phyloP scores from a whole-genome alignment of 2,888 invertebrate species.

The Sialis lutaria region DNA sequence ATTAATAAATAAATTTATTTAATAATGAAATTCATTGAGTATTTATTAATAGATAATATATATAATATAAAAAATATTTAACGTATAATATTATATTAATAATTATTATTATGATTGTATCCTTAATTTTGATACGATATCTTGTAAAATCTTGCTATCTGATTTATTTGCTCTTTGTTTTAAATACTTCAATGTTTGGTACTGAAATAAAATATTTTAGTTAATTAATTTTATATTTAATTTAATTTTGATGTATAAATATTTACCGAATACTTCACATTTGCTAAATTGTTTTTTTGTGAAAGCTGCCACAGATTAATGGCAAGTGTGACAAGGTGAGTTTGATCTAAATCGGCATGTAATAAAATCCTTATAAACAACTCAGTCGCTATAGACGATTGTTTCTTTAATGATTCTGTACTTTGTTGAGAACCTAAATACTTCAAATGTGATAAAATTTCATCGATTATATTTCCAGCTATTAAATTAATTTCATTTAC shows the following conservation, averaged over 20 bases:
- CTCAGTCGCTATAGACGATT: conserved; percentile 57
- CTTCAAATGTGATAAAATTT: conserved; percentile 52
- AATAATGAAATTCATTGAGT: no score
- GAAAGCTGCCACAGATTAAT: conserved; percentile 69
- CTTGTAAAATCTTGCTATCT: conserved; percentile 12
- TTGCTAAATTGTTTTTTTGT: conserved; percentile 35
- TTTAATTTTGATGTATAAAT: conserved; percentile 2
- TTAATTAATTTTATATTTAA: background rate
- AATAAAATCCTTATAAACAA: conserved; percentile 48
- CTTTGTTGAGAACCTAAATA: conserved; percentile 44
- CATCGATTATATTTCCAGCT: conserved; percentile 57
- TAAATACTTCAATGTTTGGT: conserved; percentile 14
- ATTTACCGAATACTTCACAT: conserved; percentile 21
- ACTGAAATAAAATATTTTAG: conserved; percentile 12
- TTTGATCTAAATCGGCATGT: conserved; percentile 42
- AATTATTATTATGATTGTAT: background rate
- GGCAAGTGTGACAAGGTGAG: conserved; percentile 47
- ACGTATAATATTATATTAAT: background rate
- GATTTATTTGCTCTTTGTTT: conserved; percentile 10
- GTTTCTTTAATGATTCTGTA: conserved; percentile 44
- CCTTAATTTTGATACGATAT: conserved; percentile 13
- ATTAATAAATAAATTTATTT: no score
- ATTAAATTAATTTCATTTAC: conserved; percentile 61
- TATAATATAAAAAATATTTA: no score
- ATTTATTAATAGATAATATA: no score